Percentiles rank a stretch among this genome's conserved stretches.
phyloP scores from a whole-genome alignment of 2,888 invertebrate species.

The Marasmarcha lunaedactyla region DNA sequence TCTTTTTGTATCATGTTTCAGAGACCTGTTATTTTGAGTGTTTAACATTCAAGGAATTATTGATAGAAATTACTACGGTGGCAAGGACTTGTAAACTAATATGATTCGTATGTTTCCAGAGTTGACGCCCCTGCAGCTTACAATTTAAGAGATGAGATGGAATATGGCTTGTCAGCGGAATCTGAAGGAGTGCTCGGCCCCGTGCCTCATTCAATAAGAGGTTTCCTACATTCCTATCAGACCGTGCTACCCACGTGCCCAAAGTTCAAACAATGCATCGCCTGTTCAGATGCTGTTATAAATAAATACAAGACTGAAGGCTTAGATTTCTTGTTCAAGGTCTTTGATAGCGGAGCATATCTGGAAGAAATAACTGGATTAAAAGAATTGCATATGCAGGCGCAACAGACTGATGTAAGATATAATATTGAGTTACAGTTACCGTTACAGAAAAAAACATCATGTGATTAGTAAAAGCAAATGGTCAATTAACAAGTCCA shows the following conservation, averaged over 20 bases:
- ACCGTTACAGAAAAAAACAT: constrained; percentile 10
- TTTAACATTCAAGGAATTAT: too few species aligned
- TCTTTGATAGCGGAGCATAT: constrained; percentile 83
- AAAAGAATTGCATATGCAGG: constrained; percentile 69
- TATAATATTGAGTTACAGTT: constrained; percentile 15
- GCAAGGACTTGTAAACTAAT: too few species aligned
- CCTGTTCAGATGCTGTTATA: constrained; percentile 78
- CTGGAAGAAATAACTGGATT: constrained; percentile 91
- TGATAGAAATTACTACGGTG: too few species aligned
- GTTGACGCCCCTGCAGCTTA: constrained; percentile 76
- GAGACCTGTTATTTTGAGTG: too few species aligned
- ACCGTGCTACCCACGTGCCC: constrained; percentile 86
- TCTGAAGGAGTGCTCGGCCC: constrained; percentile 80
- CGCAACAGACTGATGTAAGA: constrained; percentile 72
- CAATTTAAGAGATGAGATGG: constrained; percentile 41
- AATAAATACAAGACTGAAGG: constrained; percentile 57
- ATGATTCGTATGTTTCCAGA: too few species aligned
- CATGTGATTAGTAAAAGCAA: too few species aligned
- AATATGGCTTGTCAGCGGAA: constrained; percentile 27
- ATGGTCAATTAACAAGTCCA: too few species aligned
- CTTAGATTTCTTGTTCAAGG: constrained; percentile 80
- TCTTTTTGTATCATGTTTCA: too few species aligned
- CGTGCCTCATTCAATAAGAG: constrained; percentile 93
- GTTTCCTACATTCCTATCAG: constrained; percentile 86
- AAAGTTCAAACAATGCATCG: constrained; percentile 91